Evolutionary conservation across 2,888 invertebrate species (phyloP), one percentile per base, ranked within the genome.

Genomic region (Epiblema foenella): DNA sequence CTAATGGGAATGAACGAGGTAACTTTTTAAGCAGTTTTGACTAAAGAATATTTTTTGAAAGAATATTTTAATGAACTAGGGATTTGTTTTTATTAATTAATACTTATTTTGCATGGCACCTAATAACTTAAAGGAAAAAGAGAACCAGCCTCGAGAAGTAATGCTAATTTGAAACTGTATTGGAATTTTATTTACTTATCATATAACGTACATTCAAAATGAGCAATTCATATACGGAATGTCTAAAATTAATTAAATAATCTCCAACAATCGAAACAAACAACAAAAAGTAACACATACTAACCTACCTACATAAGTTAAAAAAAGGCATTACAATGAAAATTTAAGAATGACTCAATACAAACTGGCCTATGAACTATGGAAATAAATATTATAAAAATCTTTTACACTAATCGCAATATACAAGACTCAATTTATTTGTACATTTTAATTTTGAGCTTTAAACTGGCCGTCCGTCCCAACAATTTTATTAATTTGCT

Each of bases 371-470:
- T 92, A 87, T 77, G 70, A 82, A 80, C 89, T 91, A 90, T 79
- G 57, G 75, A 83, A 93, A 93, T 92, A 93, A 93, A 93, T 93
- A 93, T 87, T 88, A 72, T 69, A 74, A 74, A 68, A 71, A 75
- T 79, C 78, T 74, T 75, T 74, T 79, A 83, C 79, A 69, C 79
- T 79, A 82, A 78, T 76, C 73, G 77, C 77, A 81, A 79, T 76
- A 79, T 86, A 88, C 86, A 88, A 79, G 73, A 75, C 74, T 77
- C 73, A 75, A 78, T 79, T 82, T 79, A 85, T 91, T 91, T 92
- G 91, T 92, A 93, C 91, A 91, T 84, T 79, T 79, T 65, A 85
- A 91, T 91, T 92, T 93, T 90, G 92, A 92, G 92, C 91, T 87
- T 83, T 85, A 77, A 81, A 93, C 93, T 93, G 93, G 93, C 93